A percentile compares a stretch with the other conserved stretches of the same genome.
Conservation (phyloP, 2,113 vertebrate genomes). For the Sceloporus undulatus region DNA sequence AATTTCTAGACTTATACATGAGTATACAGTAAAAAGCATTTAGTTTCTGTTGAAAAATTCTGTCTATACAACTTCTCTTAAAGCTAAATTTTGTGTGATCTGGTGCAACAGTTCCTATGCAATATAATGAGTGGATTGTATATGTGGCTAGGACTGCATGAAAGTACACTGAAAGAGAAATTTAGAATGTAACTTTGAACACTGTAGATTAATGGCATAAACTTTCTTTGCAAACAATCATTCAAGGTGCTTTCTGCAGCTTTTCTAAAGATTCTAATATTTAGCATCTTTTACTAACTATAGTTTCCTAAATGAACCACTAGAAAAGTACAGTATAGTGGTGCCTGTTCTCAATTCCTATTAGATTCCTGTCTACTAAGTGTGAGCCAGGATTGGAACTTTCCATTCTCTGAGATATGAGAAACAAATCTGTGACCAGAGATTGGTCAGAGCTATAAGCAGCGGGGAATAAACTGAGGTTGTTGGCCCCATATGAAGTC, state of each 20-base stretch:
- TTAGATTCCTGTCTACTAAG: neutral
- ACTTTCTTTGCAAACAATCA: neutral
- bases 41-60: constrained; percentile 27
- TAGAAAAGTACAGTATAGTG: neutral
- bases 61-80: constrained; percentile 20
- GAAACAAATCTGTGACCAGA: too few species aligned
- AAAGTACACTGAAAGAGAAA: constrained; percentile 39
- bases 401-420: too few species aligned
- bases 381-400: too few species aligned
- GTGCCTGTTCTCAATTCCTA: neutral
- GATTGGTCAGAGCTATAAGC: too few species aligned
- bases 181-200: neutral
- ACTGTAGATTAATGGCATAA: constrained; percentile 3
- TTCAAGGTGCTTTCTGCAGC: neutral
- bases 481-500: too few species aligned
- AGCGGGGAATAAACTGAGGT: too few species aligned
- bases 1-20: too few species aligned
- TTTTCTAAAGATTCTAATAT: constrained; percentile 1
- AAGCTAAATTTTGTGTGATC: neutral
- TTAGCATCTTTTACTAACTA: neutral
- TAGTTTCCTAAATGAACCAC: neutral
- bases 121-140: neutral
- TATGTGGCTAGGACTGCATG: neutral
- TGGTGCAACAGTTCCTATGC: accelerated
- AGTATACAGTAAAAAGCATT: constrained; percentile 8